phyloP scores from a whole-genome alignment of 2,797 vertebrate genomes.

The Masticophis lateralis region DNA sequence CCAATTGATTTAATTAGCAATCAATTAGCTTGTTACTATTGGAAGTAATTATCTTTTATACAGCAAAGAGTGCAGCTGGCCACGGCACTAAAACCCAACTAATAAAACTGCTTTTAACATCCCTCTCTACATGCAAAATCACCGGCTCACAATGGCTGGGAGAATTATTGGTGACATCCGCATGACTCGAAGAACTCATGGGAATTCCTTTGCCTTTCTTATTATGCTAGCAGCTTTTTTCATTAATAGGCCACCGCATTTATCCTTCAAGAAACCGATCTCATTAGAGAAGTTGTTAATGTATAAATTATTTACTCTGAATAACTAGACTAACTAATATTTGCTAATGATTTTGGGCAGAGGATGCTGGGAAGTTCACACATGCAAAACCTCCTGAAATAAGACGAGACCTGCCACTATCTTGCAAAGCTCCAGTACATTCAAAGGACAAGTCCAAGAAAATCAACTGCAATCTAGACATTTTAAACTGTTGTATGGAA shows the following conservation, averaged over 20 bases:
- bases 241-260: constrained; percentile 54
- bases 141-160: constrained; percentile 75
- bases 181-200: constrained; percentile 68
- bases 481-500: not conserved
- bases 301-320: constrained; percentile 48
- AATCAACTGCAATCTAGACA: not conserved
- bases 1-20: constrained; percentile 99
- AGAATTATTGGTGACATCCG: constrained; percentile 88
- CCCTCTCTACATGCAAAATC: constrained; percentile 71
- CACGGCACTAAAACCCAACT: constrained; percentile 89
- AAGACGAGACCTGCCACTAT: not conserved
- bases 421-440: not conserved
- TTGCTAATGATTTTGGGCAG: constrained; percentile 24
- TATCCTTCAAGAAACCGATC: constrained; percentile 55
- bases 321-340: constrained; percentile 21
- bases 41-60: constrained; percentile 99
- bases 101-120: constrained; percentile 87
- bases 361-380: not conserved
- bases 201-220: constrained; percentile 78
- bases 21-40: constrained; percentile 99
- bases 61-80: constrained; percentile 95
- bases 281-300: constrained; percentile 55
- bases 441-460: not conserved
- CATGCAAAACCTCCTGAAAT: not conserved
- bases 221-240: constrained; percentile 83